These are phyloP conservation scores for Sciurus niger DNA, from an alignment of 2,113 vertebrate species.

Conservation along the genomic window DNA sequence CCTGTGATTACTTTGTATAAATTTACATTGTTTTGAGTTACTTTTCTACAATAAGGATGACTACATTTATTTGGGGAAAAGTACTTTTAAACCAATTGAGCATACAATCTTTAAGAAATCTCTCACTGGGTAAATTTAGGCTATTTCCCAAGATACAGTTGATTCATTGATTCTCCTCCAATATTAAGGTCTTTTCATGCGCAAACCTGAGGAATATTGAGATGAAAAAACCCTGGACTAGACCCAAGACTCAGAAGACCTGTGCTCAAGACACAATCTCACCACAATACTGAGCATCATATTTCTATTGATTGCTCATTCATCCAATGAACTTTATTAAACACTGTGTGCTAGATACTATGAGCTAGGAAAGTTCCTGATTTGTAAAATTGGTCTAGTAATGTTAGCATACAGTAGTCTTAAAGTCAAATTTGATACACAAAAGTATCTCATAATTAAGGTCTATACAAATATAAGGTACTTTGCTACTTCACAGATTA, in stretches of 20 bases:
- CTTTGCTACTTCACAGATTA: not conserved
- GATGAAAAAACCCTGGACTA: not conserved
- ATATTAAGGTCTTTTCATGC: not conserved
- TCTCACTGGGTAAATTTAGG: conserved; percentile 35
- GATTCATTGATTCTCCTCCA: not conserved
- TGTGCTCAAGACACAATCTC: not conserved
- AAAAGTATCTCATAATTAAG: not conserved
- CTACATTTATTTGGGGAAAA: not conserved
- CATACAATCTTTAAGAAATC: conserved; percentile 22
- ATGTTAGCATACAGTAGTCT: not conserved
- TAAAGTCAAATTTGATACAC: not conserved
- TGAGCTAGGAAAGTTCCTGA: not conserved
- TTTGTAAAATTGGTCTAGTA: not conserved
- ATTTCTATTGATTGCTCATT: not conserved
- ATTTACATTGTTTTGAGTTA: not conserved
- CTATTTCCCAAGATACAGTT: not conserved
- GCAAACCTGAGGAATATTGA: conserved; percentile 4
- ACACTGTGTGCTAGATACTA: not conserved
- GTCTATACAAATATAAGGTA: not conserved
- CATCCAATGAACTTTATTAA: not conserved
- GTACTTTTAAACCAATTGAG: not conserved
- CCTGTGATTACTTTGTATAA: conserved; percentile 25
- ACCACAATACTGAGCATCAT: not conserved
- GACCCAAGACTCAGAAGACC: not conserved
- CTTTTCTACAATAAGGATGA: conserved; percentile 1